These are phyloP conservation scores for Notiomystis cincta DNA, from an alignment of 2,113 vertebrate species.

Conservation along the genomic window DNA sequence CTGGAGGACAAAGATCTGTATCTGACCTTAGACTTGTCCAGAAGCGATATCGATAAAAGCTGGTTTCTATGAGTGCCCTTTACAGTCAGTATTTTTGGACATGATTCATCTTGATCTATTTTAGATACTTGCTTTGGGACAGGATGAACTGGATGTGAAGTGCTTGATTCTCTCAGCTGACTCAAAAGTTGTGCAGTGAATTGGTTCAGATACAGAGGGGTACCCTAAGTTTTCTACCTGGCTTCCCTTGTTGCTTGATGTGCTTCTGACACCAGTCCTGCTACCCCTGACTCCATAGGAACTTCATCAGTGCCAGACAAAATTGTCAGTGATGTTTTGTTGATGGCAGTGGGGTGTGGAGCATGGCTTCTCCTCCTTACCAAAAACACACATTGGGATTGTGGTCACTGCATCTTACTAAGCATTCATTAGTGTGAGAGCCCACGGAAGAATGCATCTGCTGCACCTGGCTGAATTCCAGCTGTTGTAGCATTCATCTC, in stretches of 20 bases:
- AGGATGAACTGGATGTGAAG: neutral
- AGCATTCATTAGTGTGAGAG: neutral
- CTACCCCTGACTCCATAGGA: neutral
- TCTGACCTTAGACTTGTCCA: neutral
- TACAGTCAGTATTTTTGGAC: slow-evolving; percentile 9
- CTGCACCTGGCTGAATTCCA: neutral
- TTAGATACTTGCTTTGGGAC: slow-evolving; percentile 6
- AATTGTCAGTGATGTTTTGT: neutral
- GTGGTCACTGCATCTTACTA: neutral
- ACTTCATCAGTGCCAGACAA: neutral
- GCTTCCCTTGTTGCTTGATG: neutral
- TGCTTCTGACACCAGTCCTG: neutral
- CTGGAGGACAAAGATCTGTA: neutral
- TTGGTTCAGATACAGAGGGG: neutral
- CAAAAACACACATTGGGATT: neutral
- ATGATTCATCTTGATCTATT: slow-evolving; percentile 30
- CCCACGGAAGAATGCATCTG: rapidly evolving
- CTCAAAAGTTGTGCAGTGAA: neutral
- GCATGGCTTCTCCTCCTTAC: neutral
- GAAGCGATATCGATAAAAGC: neutral
- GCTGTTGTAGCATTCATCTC: neutral
- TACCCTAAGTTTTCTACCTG: neutral
- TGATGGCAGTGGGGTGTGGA: neutral
- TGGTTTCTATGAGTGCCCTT: neutral
- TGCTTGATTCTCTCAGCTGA: neutral